Evolutionary conservation across 2,797 vertebrate genomes (phyloP), one percentile per base, ranked within the genome.

Genomic region (Enteromius paludinosus): DNA sequence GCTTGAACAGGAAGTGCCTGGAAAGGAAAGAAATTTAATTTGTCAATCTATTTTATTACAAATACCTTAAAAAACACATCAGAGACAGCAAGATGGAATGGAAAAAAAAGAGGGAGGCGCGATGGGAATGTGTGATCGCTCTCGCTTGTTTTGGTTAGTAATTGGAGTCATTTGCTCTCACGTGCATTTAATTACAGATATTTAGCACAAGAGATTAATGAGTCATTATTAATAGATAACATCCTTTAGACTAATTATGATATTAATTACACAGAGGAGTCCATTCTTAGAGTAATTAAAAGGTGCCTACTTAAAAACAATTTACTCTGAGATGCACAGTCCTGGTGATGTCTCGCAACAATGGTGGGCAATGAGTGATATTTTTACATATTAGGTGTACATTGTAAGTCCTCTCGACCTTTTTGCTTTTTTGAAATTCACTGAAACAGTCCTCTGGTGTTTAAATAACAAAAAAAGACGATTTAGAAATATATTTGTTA

Each of bases 1-100:
- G 96, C 87, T 97, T 97, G 91, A 97, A 96, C 72, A 97, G 94
- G 91, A 97, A 97, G 91, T 97, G 96, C 92, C 96, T 96, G 76
- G 20, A 83, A 73, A 83, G 8, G 35, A 56, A 68, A 82, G 47
- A 43, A 64, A 64, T 47, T 41, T 54, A 2, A 25, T 56, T 17
- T 47, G 33, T 68, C 38, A 17, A 30, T 59, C 54, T 1, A 25
- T 59, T 61, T 30, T 25, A 61, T 61, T 15, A 61, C 2, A 2
- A 61, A 56, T 12, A 45, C 3, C 20, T 47, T 25, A 7, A 49
- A 79, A 81, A 25, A 35, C 28, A 62, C 56, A 81, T 38, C 7
- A 43, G 79, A 68, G 25, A 43, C 33, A 73, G 38, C 20, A 35
- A 68, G 25, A 65, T 0, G 3, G 45, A 11, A 25, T n/a, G 23